These are phyloP conservation scores for Drosophila kepulauana DNA, from an alignment of 1,140 invertebrate species.

Conservation along the genomic window DNA sequence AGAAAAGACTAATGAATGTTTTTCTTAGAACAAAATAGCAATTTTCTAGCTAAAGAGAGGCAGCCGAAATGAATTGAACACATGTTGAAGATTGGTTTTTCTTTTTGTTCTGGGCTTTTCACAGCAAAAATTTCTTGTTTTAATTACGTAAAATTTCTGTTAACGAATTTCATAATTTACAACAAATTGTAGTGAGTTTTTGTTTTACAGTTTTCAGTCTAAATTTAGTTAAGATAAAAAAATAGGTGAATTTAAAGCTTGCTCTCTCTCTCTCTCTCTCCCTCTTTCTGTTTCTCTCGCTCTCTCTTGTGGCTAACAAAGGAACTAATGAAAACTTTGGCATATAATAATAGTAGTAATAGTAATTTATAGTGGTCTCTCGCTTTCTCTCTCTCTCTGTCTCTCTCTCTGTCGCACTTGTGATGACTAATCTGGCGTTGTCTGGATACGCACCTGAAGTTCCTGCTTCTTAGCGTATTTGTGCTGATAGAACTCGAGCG, in stretches of 20 bases:
- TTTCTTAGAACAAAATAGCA: no score
- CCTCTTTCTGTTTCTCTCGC: neutral
- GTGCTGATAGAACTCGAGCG: conserved; percentile 78
- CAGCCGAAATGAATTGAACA: conserved; percentile 35
- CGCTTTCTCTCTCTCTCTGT: neutral
- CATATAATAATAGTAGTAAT: no score
- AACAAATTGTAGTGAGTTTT: conserved; percentile 8
- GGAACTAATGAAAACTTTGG: conserved; percentile 7
- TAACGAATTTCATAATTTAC: neutral
- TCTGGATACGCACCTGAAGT: conserved; percentile 81
- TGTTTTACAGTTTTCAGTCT: conserved; percentile 10
- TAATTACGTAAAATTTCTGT: conserved; percentile 8
- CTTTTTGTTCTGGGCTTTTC: conserved; percentile 15
- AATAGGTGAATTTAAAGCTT: conserved; percentile 4
- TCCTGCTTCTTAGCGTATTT: conserved; percentile 84
- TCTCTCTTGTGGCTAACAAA: neutral
- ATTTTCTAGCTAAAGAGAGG: conserved; percentile 12
- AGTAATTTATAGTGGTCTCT: neutral
- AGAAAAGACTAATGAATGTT: no score
- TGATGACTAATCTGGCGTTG: conserved; percentile 11
- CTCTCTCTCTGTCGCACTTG: neutral
- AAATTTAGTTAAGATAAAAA: conserved; percentile 1
- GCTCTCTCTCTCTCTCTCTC: neutral
- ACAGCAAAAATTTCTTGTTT: conserved; percentile 15
- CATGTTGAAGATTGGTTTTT: conserved; percentile 7